Conservation (phyloP, 2,888 invertebrate species). For the Diadromus collaris region DNA sequence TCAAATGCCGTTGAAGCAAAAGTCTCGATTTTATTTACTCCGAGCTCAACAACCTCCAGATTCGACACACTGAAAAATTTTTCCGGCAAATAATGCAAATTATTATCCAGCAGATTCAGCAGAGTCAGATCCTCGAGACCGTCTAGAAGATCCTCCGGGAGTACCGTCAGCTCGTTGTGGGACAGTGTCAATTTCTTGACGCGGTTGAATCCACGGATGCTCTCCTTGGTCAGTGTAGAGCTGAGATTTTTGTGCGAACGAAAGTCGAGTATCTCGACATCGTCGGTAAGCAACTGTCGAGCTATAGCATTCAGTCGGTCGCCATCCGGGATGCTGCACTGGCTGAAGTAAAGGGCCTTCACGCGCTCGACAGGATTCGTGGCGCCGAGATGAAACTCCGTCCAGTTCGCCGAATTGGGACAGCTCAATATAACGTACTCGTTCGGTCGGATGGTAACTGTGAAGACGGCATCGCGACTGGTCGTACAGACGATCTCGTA, state of each 20-base stretch:
- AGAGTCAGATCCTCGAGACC: slow-evolving; percentile 83
- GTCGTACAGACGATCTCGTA: slow-evolving; percentile 65
- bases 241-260: slow-evolving; percentile 62
- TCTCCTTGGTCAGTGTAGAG: slow-evolving; percentile 81
- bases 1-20: slow-evolving; percentile 84
- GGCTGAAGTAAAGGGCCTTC: slow-evolving; percentile 60
- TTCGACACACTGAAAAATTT: slow-evolving; percentile 70
- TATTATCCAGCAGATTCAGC: slow-evolving; percentile 81
- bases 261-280: slow-evolving; percentile 63
- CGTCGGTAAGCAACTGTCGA: slow-evolving; percentile 60
- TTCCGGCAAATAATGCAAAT: slow-evolving; percentile 58
- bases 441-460: slow-evolving; percentile 61
- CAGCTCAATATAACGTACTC: slow-evolving; percentile 64
- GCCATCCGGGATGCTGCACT: slow-evolving; percentile 66
- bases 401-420: slow-evolving; percentile 63
- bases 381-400: slow-evolving; percentile 62
- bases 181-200: slow-evolving; percentile 83
- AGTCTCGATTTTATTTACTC: slow-evolving; percentile 84
- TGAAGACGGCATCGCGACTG: slow-evolving; percentile 54
- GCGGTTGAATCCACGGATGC: slow-evolving; percentile 82
- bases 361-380: slow-evolving; percentile 21
- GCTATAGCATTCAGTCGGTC: slow-evolving; percentile 64
- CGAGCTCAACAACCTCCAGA: slow-evolving; percentile 83
- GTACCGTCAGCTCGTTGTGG: slow-evolving; percentile 83
- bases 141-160: slow-evolving; percentile 84